Evolutionary conservation across 2,797 vertebrate species (phyloP), one percentile per base, ranked within the genome.

Genomic region (Dryobates pubescens): DNA sequence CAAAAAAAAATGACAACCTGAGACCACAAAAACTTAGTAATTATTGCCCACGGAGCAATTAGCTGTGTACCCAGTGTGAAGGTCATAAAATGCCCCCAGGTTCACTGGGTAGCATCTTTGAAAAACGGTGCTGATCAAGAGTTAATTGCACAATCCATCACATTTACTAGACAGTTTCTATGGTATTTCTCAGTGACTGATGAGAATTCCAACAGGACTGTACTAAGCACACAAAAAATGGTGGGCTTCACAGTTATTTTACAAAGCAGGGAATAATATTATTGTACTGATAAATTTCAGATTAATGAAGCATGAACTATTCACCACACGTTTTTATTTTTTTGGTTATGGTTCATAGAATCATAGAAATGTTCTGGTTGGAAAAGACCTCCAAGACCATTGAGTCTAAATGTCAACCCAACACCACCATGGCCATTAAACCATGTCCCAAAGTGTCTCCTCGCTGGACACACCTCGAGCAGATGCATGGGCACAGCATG

Each of bases 11-110:
- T 93, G 92, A 97, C 91, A 94, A 94, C 95, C 93, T 65, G 74
- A 94, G 83, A 63, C 89, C 83, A 63, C 96, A 94, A 56, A 96
- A 97, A 97, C 96, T 97, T 98, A 97, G 97, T 98, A 97, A 98
- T 98, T 97, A 98, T 97, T 96, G 92, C 93, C 97, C 91, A 94
- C 97, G 98, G 98, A 97, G 97, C 98, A 98, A 98, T 98, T 98
- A 98, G 94, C 96, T 96, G 87, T 90, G 95, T 94, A 89, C 77
- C 95, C 94, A 97, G 97, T 94, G 95, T 90, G 93, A 96, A 97
- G 97, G 97, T 98, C 97, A 95, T 97, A 95, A 97, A 97, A 94
- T 92, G 91, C 89, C 96, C 97, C 97, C 94, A 77, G 86, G 95
- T 98, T 97, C 94, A 94, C 88, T 90, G 96, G 90, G 96, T 91